Base-by-base conservation (phyloP, 2,888 invertebrate species). In the Heteropelma amictum region DNA sequence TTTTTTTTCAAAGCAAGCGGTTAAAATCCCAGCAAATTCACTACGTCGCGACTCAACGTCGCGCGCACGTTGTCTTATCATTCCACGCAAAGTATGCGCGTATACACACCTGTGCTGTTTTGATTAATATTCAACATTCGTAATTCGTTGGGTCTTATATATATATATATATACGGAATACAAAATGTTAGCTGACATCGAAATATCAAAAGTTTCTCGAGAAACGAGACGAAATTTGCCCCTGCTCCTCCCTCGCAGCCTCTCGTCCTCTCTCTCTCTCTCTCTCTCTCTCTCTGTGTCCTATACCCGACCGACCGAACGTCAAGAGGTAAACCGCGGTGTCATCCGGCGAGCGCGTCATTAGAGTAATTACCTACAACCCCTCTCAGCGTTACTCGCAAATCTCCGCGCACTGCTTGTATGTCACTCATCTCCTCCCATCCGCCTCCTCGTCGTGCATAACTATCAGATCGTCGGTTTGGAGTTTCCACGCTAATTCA, bases 281-380 rank as follows among this genome's bases (percentile, higher is more conserved):
- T n/a, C n/a, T n/a, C n/a, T n/a, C n/a, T n/a, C n/a, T n/a, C n/a
- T n/a, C n/a, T n/a, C n/a, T n/a, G n/a, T n/a, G 17, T 19, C 35
- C 42, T 51, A 35, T 58, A 47, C 60, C 76, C 72, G 64, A 26
- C 56, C 67, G 58, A 61, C 56, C 30, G 60, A n/a, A 30, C 71
- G 51, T 72, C 67, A 69, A 60, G 70, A 54, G 75, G 77, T 72
- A 77, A 77, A 79, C 79, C 79, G 76, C 77, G 68, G 61, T 73
- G 79, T 79, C 79, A 79, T 79, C 74, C 75, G 61, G 68, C 63
- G 53, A 72, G 74, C 76, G 73, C 74, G 77, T 77, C 79, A 80
- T 79, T 79, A 74, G 71, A 76, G 77, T 79, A 80, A 79, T 80
- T 79, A 77, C 76, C 74, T 72, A 67, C 70, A 53, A 72, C 72